Evolutionary conservation across 2,113 vertebrate genomes (phyloP).

Genomic region (Danionella cerebrum): DNA sequence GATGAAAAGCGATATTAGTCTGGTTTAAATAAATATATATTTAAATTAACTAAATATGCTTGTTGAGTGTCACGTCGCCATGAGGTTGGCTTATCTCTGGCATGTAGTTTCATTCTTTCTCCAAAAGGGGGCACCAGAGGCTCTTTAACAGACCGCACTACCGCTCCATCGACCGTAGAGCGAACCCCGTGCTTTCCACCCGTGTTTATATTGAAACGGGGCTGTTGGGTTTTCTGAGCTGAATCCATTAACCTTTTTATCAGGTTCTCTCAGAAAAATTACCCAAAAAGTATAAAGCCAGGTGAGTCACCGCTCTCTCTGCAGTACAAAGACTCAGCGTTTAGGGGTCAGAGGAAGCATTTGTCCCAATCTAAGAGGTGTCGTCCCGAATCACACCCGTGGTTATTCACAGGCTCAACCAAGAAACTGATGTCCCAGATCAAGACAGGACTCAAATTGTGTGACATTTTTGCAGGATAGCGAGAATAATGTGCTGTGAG

Average conservation of each 20-base stretch:
- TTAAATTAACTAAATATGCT: too few relatives aligned
- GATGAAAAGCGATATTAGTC: too few relatives aligned
- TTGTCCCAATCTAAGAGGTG: conserved; percentile 49
- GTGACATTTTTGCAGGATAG: conserved; percentile 7
- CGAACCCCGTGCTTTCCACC: too few relatives aligned
- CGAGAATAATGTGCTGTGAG: conserved; percentile 41
- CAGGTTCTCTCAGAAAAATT: conserved; percentile 44
- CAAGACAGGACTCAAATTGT: conserved; percentile 42
- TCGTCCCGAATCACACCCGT: conserved; percentile 50
- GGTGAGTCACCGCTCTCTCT: conserved; percentile 17
- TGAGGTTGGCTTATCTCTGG: neutral
- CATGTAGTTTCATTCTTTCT: conserved; percentile 30
- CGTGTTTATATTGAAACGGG: conserved; percentile 50
- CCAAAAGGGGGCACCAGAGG: conserved; percentile 59
- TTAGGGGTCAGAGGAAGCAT: conserved; percentile 31
- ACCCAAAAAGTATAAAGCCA: too few relatives aligned
- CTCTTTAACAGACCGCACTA: conserved; percentile 6
- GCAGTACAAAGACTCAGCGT: conserved; percentile 36
- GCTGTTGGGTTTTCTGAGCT: conserved; percentile 38
- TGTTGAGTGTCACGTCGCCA: too few relatives aligned
- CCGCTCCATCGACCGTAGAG: conserved; percentile 50
- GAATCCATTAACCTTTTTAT: conserved; percentile 60
- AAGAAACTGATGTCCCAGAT: neutral
- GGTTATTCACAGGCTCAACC: conserved; percentile 41
- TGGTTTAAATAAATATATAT: too few relatives aligned